Evolutionary conservation across 2,113 vertebrate genomes (phyloP).

Genomic region (Protomyctophum bolini): DNA sequence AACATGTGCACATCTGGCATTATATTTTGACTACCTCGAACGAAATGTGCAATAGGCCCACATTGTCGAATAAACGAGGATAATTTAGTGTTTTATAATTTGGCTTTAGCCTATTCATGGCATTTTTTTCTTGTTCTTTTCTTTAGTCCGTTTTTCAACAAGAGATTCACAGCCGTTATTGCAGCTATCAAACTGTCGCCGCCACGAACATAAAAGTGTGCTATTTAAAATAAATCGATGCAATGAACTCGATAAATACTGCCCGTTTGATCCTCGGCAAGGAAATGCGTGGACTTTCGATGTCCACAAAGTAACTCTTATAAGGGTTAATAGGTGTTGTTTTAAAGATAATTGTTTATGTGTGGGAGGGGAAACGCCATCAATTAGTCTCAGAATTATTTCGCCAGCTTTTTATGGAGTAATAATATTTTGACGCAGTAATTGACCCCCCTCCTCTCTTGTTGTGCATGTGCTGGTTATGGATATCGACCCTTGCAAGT

Average conservation of each 20-base stretch:
- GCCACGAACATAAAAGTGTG: slow-evolving; percentile 43
- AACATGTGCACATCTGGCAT: not conserved
- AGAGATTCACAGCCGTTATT: slow-evolving; percentile 32
- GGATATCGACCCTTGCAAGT: slow-evolving; percentile 72
- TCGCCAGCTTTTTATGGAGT: slow-evolving; percentile 38
- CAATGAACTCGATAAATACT: slow-evolving; percentile 59
- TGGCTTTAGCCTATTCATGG: slow-evolving; percentile 42
- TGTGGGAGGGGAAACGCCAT: slow-evolving; percentile 18
- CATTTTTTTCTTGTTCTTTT: slow-evolving; percentile 23
- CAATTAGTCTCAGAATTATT: slow-evolving; percentile 57
- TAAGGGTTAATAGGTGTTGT: slow-evolving; percentile 5
- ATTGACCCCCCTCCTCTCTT: slow-evolving; percentile 48
- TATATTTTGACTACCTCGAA: slow-evolving; percentile 11
- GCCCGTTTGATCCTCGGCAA: slow-evolving; percentile 36
- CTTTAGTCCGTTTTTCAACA: not conserved
- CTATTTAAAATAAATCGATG: slow-evolving; percentile 62
- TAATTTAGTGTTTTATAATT: slow-evolving; percentile 34
- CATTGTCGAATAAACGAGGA: slow-evolving; percentile 1
- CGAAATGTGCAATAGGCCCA: slow-evolving; percentile 27
- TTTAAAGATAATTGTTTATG: slow-evolving; percentile 37
- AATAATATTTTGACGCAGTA: slow-evolving; percentile 60
- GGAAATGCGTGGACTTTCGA: slow-evolving; percentile 38
- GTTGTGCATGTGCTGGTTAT: slow-evolving; percentile 51
- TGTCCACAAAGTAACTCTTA: not conserved
- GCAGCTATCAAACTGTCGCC: slow-evolving; percentile 38